These are phyloP conservation scores for Polydrusus cervinus DNA, from an alignment of 2,888 invertebrate genomes.

Conservation along the genomic window DNA sequence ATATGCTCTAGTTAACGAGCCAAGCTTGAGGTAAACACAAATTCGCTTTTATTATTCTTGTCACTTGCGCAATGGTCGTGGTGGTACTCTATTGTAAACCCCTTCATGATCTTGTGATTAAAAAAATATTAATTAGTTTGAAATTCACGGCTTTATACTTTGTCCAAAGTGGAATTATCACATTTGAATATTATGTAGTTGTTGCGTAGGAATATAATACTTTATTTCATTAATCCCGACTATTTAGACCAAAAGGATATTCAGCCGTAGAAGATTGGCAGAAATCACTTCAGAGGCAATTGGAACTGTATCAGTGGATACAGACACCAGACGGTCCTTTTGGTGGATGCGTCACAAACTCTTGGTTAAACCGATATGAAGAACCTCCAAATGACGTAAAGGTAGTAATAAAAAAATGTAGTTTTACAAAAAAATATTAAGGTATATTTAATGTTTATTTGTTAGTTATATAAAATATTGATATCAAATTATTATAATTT, in stretches of 20 bases:
- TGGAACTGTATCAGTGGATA: constrained; percentile 58
- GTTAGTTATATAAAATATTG: too few relatives aligned
- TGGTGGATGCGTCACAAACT: constrained; percentile 60
- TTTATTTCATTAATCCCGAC: neutral
- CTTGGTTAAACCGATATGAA: constrained; percentile 59
- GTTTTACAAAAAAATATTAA: too few relatives aligned
- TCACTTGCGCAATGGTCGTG: neutral
- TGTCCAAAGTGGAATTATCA: too few relatives aligned
- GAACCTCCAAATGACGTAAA: constrained; percentile 53
- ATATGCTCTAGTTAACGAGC: constrained; percentile 56
- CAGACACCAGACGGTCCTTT: constrained; percentile 59
- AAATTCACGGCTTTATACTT: too few relatives aligned
- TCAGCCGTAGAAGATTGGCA: constrained; percentile 58
- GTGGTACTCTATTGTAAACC: too few relatives aligned
- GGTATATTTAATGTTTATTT: too few relatives aligned
- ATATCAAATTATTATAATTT: too few relatives aligned
- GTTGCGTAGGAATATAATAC: too few relatives aligned
- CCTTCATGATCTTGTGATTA: too few relatives aligned
- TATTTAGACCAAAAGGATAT: constrained; percentile 57
- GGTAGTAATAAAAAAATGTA: constrained; percentile 19
- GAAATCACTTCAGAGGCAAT: constrained; percentile 56
- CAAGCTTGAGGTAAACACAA: constrained; percentile 43
- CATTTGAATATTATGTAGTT: too few relatives aligned
- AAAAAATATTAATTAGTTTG: too few relatives aligned
- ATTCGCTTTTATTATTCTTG: neutral